Base-by-base conservation (phyloP, 2,888 invertebrate genomes). In the Calameuta idolon region DNA sequence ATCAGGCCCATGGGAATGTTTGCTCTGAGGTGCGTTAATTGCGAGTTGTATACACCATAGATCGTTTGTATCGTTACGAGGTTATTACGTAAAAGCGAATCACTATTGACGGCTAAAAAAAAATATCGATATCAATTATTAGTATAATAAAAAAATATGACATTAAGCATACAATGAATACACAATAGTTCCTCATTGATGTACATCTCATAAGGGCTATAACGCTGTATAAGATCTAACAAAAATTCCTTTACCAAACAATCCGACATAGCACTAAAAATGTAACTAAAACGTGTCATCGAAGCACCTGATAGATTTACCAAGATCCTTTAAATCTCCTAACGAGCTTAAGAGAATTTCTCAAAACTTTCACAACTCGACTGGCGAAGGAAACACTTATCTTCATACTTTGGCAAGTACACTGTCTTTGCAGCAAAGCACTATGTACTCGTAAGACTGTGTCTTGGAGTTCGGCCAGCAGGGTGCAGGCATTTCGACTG, bases 381-480 rank as follows among this genome's bases (percentile, higher is more conserved):
- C 9, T 9, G 55, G 9, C 55, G 23, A 23, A 23, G 55, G 55
- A 55, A 55, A 23, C 55, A 55, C 55, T 55, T 55, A 23, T 55
- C 55, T 55, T 55, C 55, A 23, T 55, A 23, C 55, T 55, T 55
- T 55, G 23, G 55, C 23, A 55, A 71, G 71, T 71, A 30, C 71
- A 34, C 30, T 71, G 71, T 71, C 71, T 71, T 71, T 30, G 31
- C 71, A 71, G 71, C 71, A 71, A 71, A 23, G 71, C 34, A 30
- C 30, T 33, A 30, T 71, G 30, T 31, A 31, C 31, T 31, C 31
- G 31, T 71, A 71, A 71, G 71, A 71, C 71, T 31, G 71, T 71
- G 71, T 30, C 71, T 71, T 71, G 71, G 71, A 31, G 71, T 71
- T 30, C 5, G 31, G 71, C 71, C 71, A 71, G 71, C 71, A 71